Evolutionary conservation across 2,113 vertebrate genomes (phyloP).

Genomic region (Lampris megalopsis): DNA sequence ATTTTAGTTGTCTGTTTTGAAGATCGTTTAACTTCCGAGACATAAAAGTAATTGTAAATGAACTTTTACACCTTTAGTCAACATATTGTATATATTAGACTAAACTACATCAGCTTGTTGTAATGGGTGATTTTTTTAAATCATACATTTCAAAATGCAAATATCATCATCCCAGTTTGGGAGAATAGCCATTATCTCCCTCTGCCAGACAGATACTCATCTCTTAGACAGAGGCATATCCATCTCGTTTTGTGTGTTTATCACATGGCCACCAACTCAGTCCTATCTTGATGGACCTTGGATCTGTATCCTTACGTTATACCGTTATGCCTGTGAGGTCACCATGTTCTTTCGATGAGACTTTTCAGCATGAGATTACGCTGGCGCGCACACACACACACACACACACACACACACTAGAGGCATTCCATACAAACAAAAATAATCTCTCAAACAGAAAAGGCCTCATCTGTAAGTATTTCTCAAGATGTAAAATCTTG

Average conservation of each 20-base stretch:
- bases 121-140: neutral
- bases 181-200: slow-evolving; percentile 26
- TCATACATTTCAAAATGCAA: too few relatives aligned
- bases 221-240: slow-evolving; percentile 33
- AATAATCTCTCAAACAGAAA: slow-evolving; percentile 18
- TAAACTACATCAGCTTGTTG: neutral
- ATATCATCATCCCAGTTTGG: neutral
- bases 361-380: slow-evolving; percentile 25
- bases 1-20: too few relatives aligned
- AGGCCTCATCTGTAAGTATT: neutral
- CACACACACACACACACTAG: slow-evolving; percentile 44
- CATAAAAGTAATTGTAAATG: too few relatives aligned
- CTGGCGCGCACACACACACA: slow-evolving; percentile 14
- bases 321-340: slow-evolving; percentile 34
- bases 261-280: slow-evolving; percentile 43
- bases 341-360: slow-evolving; percentile 5
- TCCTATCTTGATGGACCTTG: slow-evolving; percentile 39
- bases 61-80: neutral
- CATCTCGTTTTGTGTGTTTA: slow-evolving; percentile 52
- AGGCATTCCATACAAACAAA: slow-evolving; percentile 15
- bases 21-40: too few relatives aligned
- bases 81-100: neutral
- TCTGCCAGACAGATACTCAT: slow-evolving; percentile 35
- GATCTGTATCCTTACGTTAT: slow-evolving; percentile 51
- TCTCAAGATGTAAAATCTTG: neutral